Evolutionary conservation across 2,888 invertebrate genomes (phyloP), one percentile per base, ranked within the genome.

Genomic region (Mythimna pallens): DNA sequence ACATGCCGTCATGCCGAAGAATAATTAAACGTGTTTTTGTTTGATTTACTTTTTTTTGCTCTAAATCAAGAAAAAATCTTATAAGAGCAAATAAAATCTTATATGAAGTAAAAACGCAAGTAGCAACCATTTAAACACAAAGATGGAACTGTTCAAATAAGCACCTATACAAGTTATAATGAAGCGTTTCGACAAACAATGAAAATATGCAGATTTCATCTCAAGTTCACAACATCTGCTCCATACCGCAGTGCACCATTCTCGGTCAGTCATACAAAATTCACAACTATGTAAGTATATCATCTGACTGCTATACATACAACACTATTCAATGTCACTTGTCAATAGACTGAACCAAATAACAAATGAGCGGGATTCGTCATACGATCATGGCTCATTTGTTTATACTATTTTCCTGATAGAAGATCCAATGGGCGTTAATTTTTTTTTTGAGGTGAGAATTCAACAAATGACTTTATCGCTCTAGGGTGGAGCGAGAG

Each of bases 161-260:
- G 10, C 55, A 70, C 55, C 25, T 62, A 40, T 34, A 40, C 61
- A 50, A 30, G 8, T 36, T 61, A 55, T 47, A 77, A 55, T 73
- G 36, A 66, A 69, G 59, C 43, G 34, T 6, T 52, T 72, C 43
- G 25, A 62, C 65, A 76, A 75, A 86, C 86, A 81, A 80, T 70
- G 75, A 78, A 85, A 78, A 86, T 73, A 82, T 86, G 76, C 74
- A 85, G 64, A 86, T 84, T 65, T 67, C 73, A 84, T 85, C 78
- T 84, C 83, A 80, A 83, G 74, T 79, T 80, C 78, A 81, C 80
- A 86, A 85, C 90, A 89, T 84, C 84, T 87, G 87, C 75, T 76
- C 79, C 78, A 82, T 85, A 83, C 86, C 84, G 87, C 87, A 86
- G 66, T 89, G 86, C 88, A 87, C 78, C 85, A 87, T 81, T 88